phyloP scores from a whole-genome alignment of 1,140 invertebrate genomes.

The Galleria mellonella region DNA sequence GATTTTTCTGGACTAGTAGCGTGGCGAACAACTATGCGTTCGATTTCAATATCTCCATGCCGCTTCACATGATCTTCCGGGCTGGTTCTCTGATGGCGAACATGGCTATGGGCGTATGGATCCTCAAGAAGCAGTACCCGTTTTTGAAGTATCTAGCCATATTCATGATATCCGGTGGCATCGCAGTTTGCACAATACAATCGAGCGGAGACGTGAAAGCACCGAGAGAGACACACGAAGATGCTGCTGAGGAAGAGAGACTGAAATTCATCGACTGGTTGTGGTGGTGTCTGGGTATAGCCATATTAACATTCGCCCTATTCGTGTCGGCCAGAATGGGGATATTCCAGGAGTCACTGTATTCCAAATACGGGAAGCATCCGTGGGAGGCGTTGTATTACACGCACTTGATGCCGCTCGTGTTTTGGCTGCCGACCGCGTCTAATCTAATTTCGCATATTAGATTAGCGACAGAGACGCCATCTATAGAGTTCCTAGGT shows the following conservation, averaged over 20 bases:
- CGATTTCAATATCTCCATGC: conserved; percentile 98
- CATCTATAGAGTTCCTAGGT: conserved; percentile 67
- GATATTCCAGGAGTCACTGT: conserved; percentile 95
- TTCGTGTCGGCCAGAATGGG: conserved; percentile 97
- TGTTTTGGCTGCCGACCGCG: conserved; percentile 86
- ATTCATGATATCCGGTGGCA: conserved; percentile 93
- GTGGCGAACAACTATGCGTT: conserved; percentile 98
- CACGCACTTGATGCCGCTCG: conserved; percentile 92
- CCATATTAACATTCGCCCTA: conserved; percentile 89
- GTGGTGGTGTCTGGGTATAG: conserved; percentile 90
- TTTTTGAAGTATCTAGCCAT: conserved; percentile 94
- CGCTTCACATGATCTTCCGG: conserved; percentile 98
- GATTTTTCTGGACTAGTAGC: conserved; percentile 94
- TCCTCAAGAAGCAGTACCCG: conserved; percentile 90
- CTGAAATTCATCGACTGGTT: conserved; percentile 78
- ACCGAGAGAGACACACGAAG: conserved; percentile 55
- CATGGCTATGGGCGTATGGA: conserved; percentile 95
- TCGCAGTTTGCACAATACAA: conserved; percentile 92
- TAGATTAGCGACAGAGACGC: conserved; percentile 76
- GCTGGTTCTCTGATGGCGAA: conserved; percentile 97
- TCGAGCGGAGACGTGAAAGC: conserved; percentile 83
- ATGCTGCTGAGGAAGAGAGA: conserved; percentile 66
- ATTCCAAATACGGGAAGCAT: conserved; percentile 92
- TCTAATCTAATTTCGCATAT: conserved; percentile 86
- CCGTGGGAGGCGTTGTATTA: conserved; percentile 96